Evolutionary conservation across 2,888 invertebrate genomes (phyloP).

Genomic region (Eupithecia pulchellata): DNA sequence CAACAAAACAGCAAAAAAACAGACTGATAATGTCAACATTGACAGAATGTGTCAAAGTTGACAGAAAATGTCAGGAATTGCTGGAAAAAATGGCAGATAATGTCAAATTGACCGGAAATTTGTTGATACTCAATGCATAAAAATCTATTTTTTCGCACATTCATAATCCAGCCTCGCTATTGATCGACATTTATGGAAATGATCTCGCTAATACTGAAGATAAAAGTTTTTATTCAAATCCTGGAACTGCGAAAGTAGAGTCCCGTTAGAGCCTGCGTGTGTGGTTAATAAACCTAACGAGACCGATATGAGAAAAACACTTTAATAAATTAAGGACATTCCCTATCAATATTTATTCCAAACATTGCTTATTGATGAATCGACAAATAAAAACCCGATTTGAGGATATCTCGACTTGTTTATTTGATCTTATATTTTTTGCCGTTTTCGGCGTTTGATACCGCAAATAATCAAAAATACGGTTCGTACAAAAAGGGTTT

Average conservation of each 20-base stretch:
- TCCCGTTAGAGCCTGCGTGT: constrained; percentile 34
- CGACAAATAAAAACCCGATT: constrained; percentile 48
- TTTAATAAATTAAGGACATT: constrained; percentile 42
- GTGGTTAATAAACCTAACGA: constrained; percentile 44
- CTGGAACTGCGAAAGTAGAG: neutral
- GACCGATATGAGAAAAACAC: constrained; percentile 42
- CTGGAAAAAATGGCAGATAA: too few species aligned
- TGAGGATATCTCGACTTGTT: constrained; percentile 56
- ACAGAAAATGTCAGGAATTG: too few species aligned
- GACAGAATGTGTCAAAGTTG: too few species aligned
- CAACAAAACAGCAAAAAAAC: too few species aligned
- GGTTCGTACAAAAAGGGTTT: constrained; percentile 72
- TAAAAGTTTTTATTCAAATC: neutral
- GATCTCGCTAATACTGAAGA: too few species aligned
- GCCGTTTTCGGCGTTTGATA: constrained; percentile 53
- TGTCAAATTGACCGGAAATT: too few species aligned
- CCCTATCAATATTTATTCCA: constrained; percentile 44
- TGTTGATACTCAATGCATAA: too few species aligned
- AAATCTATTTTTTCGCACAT: too few species aligned
- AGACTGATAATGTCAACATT: too few species aligned
- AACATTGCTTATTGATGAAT: constrained; percentile 46
- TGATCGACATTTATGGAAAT: too few species aligned
- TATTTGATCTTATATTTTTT: constrained; percentile 53
- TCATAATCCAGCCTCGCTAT: too few species aligned
- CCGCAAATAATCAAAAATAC: constrained; percentile 72